Conservation (phyloP, 2,888 invertebrate species). For the Chaitophorus viminalis region DNA sequence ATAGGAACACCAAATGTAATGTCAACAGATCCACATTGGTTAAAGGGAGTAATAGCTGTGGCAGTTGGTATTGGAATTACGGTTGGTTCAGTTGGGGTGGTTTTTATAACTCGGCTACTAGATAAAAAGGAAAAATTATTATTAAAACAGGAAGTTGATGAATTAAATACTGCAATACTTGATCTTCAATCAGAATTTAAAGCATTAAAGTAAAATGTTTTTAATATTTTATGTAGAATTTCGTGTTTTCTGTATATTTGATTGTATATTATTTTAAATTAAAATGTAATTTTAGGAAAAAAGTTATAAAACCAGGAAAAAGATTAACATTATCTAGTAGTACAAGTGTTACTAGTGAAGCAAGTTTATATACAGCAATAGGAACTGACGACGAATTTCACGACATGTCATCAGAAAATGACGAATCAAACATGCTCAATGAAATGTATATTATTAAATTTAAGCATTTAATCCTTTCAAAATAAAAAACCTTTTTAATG, state of each 20-base stretch:
- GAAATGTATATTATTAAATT: conserved; percentile 41
- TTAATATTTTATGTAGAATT: conserved; percentile 12
- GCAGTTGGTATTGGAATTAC: conserved; percentile 66
- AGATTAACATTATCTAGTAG: conserved; percentile 58
- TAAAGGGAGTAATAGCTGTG: conserved; percentile 64
- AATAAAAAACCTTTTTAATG: not conserved
- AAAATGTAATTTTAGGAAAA: conserved; percentile 33
- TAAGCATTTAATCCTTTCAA: not conserved
- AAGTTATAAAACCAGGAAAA: conserved; percentile 23
- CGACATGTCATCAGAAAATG: conserved; percentile 64
- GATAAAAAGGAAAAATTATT: conserved; percentile 65
- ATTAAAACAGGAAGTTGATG: conserved; percentile 65
- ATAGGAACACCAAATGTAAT: conserved; percentile 61
- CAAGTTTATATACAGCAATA: conserved; percentile 64
- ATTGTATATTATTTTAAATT: not conserved
- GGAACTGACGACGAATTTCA: conserved; percentile 65
- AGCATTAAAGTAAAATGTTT: conserved; percentile 63
- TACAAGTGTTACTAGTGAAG: conserved; percentile 63
- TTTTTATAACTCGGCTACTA: conserved; percentile 65
- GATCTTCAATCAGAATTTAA: conserved; percentile 65
- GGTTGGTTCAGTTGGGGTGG: conserved; percentile 66
- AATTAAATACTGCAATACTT: conserved; percentile 64
- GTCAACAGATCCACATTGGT: conserved; percentile 61
- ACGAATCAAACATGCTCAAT: conserved; percentile 42
- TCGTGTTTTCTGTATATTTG: not conserved